Percentiles rank a stretch among this genome's conserved stretches.
Conservation (phyloP, 2,888 invertebrate genomes). For the Phasia obesa region DNA sequence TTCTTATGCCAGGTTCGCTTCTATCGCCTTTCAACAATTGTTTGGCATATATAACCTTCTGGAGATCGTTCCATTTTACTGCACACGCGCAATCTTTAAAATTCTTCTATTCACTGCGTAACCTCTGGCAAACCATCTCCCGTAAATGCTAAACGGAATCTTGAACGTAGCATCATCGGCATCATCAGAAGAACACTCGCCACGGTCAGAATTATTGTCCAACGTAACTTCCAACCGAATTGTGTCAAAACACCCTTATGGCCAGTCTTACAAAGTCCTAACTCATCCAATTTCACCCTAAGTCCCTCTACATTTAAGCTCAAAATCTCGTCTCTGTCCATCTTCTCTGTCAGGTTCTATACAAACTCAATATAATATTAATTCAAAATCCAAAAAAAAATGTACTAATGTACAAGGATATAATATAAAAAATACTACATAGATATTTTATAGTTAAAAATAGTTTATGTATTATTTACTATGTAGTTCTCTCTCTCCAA, state of each 20-base stretch:
- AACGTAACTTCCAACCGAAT: not conserved
- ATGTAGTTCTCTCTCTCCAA: too few species aligned
- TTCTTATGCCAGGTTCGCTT: slow-evolving; percentile 21
- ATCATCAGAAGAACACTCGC: slow-evolving; percentile 1
- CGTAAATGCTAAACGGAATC: not conserved
- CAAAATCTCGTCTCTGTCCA: slow-evolving; percentile 35
- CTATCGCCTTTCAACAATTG: slow-evolving; percentile 59
- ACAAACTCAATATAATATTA: too few species aligned
- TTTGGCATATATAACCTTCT: slow-evolving; percentile 60
- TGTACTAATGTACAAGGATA: too few species aligned
- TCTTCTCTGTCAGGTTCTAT: not conserved
- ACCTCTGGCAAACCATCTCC: slow-evolving; percentile 4
- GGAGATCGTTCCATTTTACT: slow-evolving; percentile 41
- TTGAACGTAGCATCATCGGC: slow-evolving; percentile 13
- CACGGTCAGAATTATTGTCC: slow-evolving; percentile 9
- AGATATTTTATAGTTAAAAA: too few species aligned
- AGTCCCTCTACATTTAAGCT: slow-evolving; percentile 26
- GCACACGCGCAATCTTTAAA: not conserved
- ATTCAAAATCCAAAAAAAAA: too few species aligned
- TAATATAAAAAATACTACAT: too few species aligned
- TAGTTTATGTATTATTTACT: too few species aligned
- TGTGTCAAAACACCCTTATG: slow-evolving; percentile 21
- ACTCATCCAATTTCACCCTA: slow-evolving; percentile 16
- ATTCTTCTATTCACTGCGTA: too few species aligned
- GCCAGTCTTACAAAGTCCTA: slow-evolving; percentile 5